These are phyloP conservation scores for Rhamphomyia laevipes DNA, from an alignment of 2,888 invertebrate species.

Conservation along the genomic window DNA sequence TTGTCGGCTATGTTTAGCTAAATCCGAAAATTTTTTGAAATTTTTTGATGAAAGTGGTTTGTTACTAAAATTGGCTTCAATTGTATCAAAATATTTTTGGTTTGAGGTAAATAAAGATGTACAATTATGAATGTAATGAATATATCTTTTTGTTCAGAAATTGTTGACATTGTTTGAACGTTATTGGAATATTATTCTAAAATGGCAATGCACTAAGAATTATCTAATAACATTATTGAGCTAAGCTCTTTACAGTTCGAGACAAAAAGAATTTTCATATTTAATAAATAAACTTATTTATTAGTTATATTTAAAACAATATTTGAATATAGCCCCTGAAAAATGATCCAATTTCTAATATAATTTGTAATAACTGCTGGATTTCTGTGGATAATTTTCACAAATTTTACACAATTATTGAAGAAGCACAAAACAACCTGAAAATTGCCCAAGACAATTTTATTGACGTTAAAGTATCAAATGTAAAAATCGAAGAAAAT, in stretches of 20 bases:
- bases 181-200: too few relatives aligned
- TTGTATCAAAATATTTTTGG: constrained; percentile 14
- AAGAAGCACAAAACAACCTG: constrained; percentile 14
- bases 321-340: constrained; percentile 4
- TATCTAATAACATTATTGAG: too few relatives aligned
- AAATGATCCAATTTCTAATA: constrained; percentile 16
- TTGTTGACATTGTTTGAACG: too few relatives aligned
- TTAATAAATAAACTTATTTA: too few relatives aligned
- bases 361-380: constrained; percentile 17
- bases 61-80: constrained; percentile 6
- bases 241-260: too few relatives aligned
- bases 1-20: constrained; percentile 3
- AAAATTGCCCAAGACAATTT: not conserved
- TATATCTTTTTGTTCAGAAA: not conserved
- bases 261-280: too few relatives aligned
- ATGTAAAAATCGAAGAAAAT: too few relatives aligned
- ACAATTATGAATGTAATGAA: too few relatives aligned
- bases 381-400: constrained; percentile 16
- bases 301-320: too few relatives aligned
- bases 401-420: constrained; percentile 14
- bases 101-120: constrained; percentile 13
- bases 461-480: not conserved
- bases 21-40: constrained; percentile 7
- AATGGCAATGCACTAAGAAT: too few relatives aligned
- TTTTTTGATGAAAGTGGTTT: constrained; percentile 10